Evolutionary conservation across 2,113 vertebrate species (phyloP).

Genomic region (Pedetes capensis): DNA sequence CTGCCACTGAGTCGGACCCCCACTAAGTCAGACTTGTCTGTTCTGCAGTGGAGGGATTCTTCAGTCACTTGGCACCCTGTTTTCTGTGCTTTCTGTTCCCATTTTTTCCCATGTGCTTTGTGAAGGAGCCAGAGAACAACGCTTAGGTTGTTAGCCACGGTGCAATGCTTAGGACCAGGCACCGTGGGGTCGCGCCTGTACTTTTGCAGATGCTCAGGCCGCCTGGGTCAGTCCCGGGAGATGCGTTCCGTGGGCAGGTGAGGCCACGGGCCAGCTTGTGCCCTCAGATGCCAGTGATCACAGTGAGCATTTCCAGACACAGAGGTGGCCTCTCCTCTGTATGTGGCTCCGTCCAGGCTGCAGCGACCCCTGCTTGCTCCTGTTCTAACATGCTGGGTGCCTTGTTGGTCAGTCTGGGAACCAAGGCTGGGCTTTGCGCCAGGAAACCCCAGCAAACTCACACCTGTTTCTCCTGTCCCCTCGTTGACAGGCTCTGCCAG

Average conservation of each 20-base stretch:
- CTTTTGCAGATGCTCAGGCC: not conserved
- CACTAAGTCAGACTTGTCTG: not conserved
- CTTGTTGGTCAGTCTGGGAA: not conserved
- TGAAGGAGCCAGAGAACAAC: too few species aligned
- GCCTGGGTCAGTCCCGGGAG: too few species aligned
- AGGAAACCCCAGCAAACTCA: not conserved
- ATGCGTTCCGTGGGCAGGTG: not conserved
- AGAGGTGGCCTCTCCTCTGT: not conserved
- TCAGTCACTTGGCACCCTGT: not conserved
- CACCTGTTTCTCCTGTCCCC: not conserved
- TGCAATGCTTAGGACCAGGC: too few species aligned
- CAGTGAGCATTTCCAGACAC: too few species aligned
- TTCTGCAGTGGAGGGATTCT: not conserved
- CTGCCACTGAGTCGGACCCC: not conserved
- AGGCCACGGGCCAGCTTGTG: rapidly evolving
- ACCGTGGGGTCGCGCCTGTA: rapidly evolving
- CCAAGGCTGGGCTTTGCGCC: too few species aligned
- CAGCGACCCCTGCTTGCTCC: not conserved
- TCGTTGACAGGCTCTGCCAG: not conserved
- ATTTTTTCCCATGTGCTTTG: conserved; percentile 57
- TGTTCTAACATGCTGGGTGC: rapidly evolving
- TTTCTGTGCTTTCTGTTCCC: conserved; percentile 41
- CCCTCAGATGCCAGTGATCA: rapidly evolving
- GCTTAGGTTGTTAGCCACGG: too few species aligned
- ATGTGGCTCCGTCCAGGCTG: rapidly evolving